Conservation (phyloP, 2,113 vertebrate species). For the Neotragus pygmaeus region DNA sequence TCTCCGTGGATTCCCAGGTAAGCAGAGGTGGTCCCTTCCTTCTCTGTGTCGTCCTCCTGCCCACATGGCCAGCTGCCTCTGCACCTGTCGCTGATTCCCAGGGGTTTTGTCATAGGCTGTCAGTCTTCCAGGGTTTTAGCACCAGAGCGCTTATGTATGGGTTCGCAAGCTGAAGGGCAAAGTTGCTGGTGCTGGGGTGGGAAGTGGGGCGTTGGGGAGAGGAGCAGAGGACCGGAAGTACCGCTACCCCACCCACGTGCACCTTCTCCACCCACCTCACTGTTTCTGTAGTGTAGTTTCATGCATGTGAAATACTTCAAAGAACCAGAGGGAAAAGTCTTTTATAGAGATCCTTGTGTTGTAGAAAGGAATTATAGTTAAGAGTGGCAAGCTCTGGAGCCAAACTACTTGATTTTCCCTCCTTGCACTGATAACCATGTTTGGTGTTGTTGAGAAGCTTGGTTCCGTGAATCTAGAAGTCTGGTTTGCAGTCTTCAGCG, state of each 20-base stretch:
- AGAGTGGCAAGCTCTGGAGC: not conserved
- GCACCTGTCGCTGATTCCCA: not conserved
- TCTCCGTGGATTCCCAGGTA: conserved; percentile 39
- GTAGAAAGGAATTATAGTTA: not conserved
- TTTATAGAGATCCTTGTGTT: not conserved
- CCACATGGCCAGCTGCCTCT: not conserved
- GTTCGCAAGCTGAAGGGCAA: not conserved
- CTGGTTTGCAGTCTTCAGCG: not conserved
- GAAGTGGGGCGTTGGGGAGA: not conserved
- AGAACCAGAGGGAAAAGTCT: not conserved
- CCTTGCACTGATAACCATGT: not conserved
- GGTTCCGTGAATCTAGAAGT: not conserved
- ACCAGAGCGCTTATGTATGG: not conserved
- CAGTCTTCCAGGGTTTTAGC: not conserved
- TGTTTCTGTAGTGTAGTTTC: not conserved
- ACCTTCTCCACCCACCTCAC: not conserved
- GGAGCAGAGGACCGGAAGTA: not conserved
- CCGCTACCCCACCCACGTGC: not conserved
- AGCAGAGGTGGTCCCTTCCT: not conserved
- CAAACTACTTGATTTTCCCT: not conserved
- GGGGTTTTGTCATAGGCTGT: not conserved
- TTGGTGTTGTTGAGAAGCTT: not conserved
- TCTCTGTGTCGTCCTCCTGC: not conserved
- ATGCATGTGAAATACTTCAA: not conserved
- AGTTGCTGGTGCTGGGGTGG: not conserved